A percentile compares a stretch with the other conserved stretches of the same genome.
Evolutionary conservation across 2,888 invertebrate species (phyloP).

Genomic region (Julus scanicus): DNA sequence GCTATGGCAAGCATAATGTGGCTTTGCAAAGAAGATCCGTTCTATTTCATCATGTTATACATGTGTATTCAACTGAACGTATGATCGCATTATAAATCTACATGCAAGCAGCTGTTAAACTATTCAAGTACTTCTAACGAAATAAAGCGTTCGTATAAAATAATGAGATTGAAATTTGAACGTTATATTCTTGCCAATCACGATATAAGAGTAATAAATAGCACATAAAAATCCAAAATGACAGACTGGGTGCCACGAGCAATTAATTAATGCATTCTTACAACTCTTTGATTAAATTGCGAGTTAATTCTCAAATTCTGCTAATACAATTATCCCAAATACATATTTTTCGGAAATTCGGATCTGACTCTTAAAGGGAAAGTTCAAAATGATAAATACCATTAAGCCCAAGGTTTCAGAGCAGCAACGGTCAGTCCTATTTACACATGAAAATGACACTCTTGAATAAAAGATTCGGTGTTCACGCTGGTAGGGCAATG

Average conservation of each 20-base stretch:
- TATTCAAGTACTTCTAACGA: not conserved
- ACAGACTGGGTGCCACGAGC: not conserved
- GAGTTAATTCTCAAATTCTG: not conserved
- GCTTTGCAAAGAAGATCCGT: not conserved
- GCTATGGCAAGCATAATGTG: not conserved
- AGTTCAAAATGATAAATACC: not conserved
- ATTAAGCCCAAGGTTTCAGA: not conserved
- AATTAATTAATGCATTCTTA: not conserved
- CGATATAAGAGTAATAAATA: not conserved
- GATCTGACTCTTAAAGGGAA: not conserved
- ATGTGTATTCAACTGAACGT: not conserved
- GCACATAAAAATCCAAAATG: not conserved
- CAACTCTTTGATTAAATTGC: not conserved
- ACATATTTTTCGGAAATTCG: not conserved
- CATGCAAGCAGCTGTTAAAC: not conserved
- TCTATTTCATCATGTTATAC: not conserved
- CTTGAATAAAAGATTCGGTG: too few species aligned
- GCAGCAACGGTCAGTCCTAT: not conserved
- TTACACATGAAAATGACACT: not conserved
- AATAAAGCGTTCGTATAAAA: not conserved
- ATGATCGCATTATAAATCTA: not conserved
- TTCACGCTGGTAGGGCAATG: too few species aligned
- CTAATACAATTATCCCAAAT: not conserved
- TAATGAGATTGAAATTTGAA: slow-evolving; percentile 26
- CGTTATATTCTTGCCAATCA: not conserved